Evolutionary conservation across 2,797 vertebrate genomes (phyloP), one percentile per base, ranked within the genome.

Genomic region (Coregonus suidteri): DNA sequence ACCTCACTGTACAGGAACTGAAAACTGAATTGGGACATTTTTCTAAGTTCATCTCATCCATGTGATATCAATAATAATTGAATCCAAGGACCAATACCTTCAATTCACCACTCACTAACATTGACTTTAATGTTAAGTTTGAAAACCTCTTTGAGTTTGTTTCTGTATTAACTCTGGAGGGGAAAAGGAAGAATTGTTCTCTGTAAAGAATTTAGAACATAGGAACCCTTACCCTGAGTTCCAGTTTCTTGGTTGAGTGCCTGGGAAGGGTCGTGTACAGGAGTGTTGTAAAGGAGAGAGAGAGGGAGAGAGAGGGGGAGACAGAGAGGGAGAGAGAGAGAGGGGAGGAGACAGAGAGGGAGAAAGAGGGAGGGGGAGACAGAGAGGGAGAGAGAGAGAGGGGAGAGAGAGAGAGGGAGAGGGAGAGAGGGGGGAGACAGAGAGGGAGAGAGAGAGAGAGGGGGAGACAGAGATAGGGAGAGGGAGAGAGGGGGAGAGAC

Each of bases 111-210:
- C 59, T 25, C 11, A 51, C n/a, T 30, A 14, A 25, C 37, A 37
- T 71, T 30, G 70, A 51, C 13, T 25, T 71, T 52, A 13, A 71
- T 71, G 47, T 53, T 47, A 71, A 51, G 18, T 71, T 71, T 53
- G 5, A 71, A 71, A 53, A 71, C 6, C 30, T 16, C 16, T 73
- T 59, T 34, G 53, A 56, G 71, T 73, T 34, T 30, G 47, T 34
- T 73, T 6, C 15, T 56, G 71, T 56, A 54, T 9, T 35, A 25
- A 37, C 52, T 73, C 53, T 54, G 52, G 52, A 13, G 52, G 34
- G 18, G 11, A 6, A 47, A 20, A 47, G 20, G 14, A 56, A 52
- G 13, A 25, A 52, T 51, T 53, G 47, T 53, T 52, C 30, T 73
- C 4, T 59, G 71, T 52, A 73, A 73, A 18, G 31, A 54, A 73